Conservation (phyloP, 2,113 vertebrate genomes). For the Pagrus major region DNA sequence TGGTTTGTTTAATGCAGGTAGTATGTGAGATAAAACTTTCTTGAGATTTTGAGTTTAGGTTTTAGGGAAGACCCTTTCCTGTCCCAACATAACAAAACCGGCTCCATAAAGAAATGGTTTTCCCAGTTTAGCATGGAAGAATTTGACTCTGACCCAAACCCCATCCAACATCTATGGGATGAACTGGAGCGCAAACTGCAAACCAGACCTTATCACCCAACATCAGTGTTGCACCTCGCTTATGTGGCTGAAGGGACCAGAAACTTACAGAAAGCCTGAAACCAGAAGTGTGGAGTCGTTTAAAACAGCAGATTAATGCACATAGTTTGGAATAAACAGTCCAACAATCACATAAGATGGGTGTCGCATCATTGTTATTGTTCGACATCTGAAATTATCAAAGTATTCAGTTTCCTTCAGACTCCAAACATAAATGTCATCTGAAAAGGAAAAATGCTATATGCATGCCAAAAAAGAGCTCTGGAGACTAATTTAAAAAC, state of each 20-base stretch:
- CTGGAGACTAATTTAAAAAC: too few relatives aligned
- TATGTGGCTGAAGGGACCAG: too few relatives aligned
- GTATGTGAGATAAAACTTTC: too few relatives aligned
- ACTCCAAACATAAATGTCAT: background rate
- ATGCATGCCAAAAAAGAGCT: too few relatives aligned
- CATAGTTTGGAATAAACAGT: background rate
- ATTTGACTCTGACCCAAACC: background rate
- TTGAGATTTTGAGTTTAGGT: too few relatives aligned
- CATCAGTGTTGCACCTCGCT: background rate
- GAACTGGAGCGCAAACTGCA: too few relatives aligned
- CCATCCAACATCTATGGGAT: background rate
- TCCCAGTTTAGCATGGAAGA: background rate
- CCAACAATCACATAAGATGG: background rate
- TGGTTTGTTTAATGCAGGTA: too few relatives aligned
- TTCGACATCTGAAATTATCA: background rate
- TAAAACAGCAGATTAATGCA: background rate
- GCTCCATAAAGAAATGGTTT: background rate
- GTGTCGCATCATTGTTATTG: background rate
- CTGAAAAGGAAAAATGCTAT: too few relatives aligned
- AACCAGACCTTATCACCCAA: background rate
- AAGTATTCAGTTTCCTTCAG: background rate
- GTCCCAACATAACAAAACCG: too few relatives aligned
- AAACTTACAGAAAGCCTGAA: background rate
- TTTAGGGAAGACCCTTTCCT: too few relatives aligned
- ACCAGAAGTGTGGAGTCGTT: too few relatives aligned